Conservation (phyloP, 1,140 invertebrate genomes). For the Brachionus asplanchnoidis region DNA sequence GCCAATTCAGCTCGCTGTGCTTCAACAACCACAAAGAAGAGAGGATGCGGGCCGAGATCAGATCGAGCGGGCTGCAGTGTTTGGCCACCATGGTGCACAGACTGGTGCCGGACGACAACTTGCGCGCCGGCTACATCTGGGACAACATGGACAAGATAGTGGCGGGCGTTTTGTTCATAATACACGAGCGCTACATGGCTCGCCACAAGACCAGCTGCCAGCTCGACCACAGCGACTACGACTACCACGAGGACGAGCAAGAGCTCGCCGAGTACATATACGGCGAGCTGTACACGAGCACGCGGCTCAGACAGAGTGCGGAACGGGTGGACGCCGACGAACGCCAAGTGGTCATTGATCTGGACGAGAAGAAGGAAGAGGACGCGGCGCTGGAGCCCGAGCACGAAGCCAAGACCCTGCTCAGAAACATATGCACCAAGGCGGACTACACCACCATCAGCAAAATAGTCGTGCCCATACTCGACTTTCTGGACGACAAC, state of each 20-base stretch:
- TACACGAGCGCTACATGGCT: neutral
- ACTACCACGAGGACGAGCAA: neutral
- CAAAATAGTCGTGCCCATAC: slow-evolving; percentile 26
- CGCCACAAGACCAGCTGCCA: neutral
- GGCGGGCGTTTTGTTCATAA: neutral
- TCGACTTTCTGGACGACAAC: slow-evolving; percentile 30
- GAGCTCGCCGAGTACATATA: neutral
- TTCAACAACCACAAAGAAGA: slow-evolving; percentile 25
- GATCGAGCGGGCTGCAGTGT: slow-evolving; percentile 24
- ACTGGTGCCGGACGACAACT: neutral
- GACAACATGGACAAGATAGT: slow-evolving; percentile 37
- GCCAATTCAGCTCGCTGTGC: slow-evolving; percentile 31
- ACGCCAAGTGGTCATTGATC: neutral
- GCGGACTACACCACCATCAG: slow-evolving; percentile 32
- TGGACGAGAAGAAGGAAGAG: neutral
- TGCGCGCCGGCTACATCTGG: slow-evolving; percentile 30
- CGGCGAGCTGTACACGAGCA: neutral
- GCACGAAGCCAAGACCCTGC: slow-evolving; percentile 22
- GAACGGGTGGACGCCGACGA: neutral
- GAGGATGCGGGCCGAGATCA: neutral
- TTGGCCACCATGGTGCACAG: neutral
- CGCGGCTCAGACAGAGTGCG: neutral
- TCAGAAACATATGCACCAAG: slow-evolving; percentile 10
- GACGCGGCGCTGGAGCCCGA: neutral
- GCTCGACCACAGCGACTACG: neutral